Base-by-base conservation (phyloP, 2,113 vertebrate species). In the Istiophorus platypterus region DNA sequence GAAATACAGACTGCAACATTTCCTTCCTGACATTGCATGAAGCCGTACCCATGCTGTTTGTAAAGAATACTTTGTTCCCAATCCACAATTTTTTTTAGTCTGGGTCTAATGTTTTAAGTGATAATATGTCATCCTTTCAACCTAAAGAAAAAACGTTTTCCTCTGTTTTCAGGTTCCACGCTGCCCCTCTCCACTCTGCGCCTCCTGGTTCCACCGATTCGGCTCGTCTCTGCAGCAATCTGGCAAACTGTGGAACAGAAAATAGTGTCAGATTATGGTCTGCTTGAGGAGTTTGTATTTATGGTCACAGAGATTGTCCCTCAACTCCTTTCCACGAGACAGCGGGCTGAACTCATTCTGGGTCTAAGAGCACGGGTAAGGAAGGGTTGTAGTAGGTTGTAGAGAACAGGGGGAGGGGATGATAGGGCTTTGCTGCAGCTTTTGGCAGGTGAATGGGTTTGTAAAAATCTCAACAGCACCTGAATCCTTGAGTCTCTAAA, bases 301-400 rank as follows among this genome's bases (percentile, higher is more conserved):
- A 91, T 82, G 71, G 89, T 97, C 45, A 95, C 93, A 0, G 88
- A 90, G 7, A 89, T 94, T 0, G 95, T 94, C 2, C 96, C 96
- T 0, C 94, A 95, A 2, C 81, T 96, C 75, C 94, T 96, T 18
- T 91, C 88, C 67, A 91, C 90, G 7, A 95, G 94, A 34, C 96
- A 97, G 85, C 88, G 94, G 1, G 95, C 93, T 6, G 95, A 96
- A 64, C 93, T 97, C 8, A 93, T 94, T 70, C 62, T 96, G 87
- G 95, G 95, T 2, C 92, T 97, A 20, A 90, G 95, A 85, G 95
- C 96, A 71, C 92, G 95, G 93, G 96, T 96, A 86, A 89, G 76
- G 37, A 42, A n/a, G 18, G 20, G 13, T 20, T 41, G 2, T 6
- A 31, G 17, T 45, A 26, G 13, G 42, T 14, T 42, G 2, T 39